Evolutionary conservation across 2,797 vertebrate species (phyloP).

Genomic region (Typhlichthys subterraneus): DNA sequence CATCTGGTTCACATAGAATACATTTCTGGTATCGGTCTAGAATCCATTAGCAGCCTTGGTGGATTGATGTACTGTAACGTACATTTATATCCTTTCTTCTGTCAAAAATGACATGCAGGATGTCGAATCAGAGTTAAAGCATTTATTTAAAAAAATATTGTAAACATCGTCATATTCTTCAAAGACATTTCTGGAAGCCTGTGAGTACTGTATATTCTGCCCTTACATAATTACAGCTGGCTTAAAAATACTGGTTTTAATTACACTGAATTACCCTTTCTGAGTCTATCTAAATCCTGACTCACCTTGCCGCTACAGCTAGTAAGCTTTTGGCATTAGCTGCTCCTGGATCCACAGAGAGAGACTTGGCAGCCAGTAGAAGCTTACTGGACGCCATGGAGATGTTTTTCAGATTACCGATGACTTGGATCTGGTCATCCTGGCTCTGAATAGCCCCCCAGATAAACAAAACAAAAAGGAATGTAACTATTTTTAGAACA

Average conservation of each 20-base stretch:
- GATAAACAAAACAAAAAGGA: slow-evolving; percentile 9
- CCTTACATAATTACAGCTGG: too few relatives aligned
- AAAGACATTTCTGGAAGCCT: too few relatives aligned
- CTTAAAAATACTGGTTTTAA: too few relatives aligned
- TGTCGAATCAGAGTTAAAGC: too few relatives aligned
- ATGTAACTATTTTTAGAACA: neutral
- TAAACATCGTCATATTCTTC: too few relatives aligned
- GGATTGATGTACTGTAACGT: too few relatives aligned
- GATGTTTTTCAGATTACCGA: slow-evolving; percentile 98
- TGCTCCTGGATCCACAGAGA: slow-evolving; percentile 96
- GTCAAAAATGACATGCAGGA: too few relatives aligned
- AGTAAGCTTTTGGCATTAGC: slow-evolving; percentile 99
- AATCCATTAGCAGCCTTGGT: too few relatives aligned
- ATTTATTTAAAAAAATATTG: too few relatives aligned
- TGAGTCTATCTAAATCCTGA: slow-evolving; percentile 8
- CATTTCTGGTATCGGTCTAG: too few relatives aligned
- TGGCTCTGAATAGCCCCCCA: slow-evolving; percentile 80
- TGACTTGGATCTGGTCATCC: slow-evolving; percentile 98
- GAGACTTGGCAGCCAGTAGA: slow-evolving; percentile 94
- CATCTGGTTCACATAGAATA: neutral
- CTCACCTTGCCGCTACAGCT: slow-evolving; percentile 94
- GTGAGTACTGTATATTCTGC: too few relatives aligned
- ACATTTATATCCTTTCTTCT: too few relatives aligned
- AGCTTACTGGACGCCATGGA: slow-evolving; percentile 99
- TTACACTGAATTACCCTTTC: slow-evolving; percentile 14